Evolutionary conservation across 1,140 invertebrate species (phyloP), one percentile per base, ranked within the genome.

Genomic region (Muscidifurax raptorellus): DNA sequence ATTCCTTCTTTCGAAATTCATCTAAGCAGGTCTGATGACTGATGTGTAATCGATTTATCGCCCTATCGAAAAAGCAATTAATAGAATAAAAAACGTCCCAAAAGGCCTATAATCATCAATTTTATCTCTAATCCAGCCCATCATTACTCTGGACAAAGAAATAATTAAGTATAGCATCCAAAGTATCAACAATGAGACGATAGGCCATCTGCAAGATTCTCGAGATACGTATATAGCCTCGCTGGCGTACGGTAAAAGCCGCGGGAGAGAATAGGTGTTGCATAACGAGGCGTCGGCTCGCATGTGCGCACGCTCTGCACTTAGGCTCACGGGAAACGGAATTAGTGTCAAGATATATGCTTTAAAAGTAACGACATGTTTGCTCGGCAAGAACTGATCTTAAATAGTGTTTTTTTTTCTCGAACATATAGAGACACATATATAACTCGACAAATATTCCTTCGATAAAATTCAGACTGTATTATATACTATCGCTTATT

Each of bases 211-310:
- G 6, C 28, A 72, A 72, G 12, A 76, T 59, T 30, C 27, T 13
- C 7, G 40, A 76, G 7, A 76, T 76, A 12, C 40, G 25, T 40
- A 47, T 47, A 47, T 13, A 59, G 47, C 22, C 52, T 18, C n/a
- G n/a, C 52, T 22, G 52, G 6, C 52, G 52, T 52, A 59, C 52
- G 52, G 27, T 76, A 76, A 47, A 76, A 47, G 25, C 25, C 67
- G 67, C 28, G 67, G 3, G 67, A 32, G 71, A 32, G 59, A 4
- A 40, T 36, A 78, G 25, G 13, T 18, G n/a, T 82, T 82, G 80
- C 80, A 75, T 82, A 82, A 82, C 22, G 27, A 78, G 36, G 71
- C 82, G 80, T 86, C 74, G 71, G 72, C 72, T 77, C 44, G n/a
- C 52, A 13, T 40, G 12, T 72, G n/a, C 71, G 71, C 32, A 36